Evolutionary conservation across 2,888 invertebrate species (phyloP), one percentile per base, ranked within the genome.

Genomic region (Caradrina kadenii): DNA sequence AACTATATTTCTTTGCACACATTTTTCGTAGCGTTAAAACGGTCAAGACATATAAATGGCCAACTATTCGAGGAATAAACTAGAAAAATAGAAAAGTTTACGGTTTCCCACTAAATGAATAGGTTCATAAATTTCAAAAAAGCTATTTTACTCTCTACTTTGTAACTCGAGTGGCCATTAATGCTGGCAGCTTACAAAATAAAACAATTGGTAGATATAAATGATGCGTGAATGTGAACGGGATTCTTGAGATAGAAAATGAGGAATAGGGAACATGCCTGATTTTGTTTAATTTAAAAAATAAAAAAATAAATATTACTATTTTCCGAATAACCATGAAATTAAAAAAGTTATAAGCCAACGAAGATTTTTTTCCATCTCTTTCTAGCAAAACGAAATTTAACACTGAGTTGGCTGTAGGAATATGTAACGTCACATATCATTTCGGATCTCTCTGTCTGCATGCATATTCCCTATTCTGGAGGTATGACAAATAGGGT

Each of bases 101-200:
- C 69, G 52, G 48, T 62, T 3, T 39, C n/a, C 75, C 42, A 74
- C 69, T 69, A 77, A 83, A 80, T 80, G 67, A 82, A 79, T 81
- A 69, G 81, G 56, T 22, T 26, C 64, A 81, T 81, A 81, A 81
- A 81, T 71, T 83, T 63, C 8, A 59, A 50, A 65, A 69, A 50
- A 58, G 73, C 63, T 63, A 74, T 68, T 76, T 68, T 68, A 53
- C 54, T 55, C 61, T 17, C 21, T 56, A 48, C 61, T n/a, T 50
- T 55, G 63, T 68, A 64, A 64, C 73, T 68, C 67, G 4, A 66
- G 31, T n/a, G 58, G 54, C 77, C 50, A 65, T 73, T 80, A 73
- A 76, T 68, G 52, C 60, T 63, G 68, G 54, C 60, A 66, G 68
- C 65, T 80, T 73, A 69, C 75, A 80, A 82, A 81, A 81, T 71